Base-by-base conservation (phyloP, 2,888 invertebrate genomes). In the Drosophila paucipuncta region DNA sequence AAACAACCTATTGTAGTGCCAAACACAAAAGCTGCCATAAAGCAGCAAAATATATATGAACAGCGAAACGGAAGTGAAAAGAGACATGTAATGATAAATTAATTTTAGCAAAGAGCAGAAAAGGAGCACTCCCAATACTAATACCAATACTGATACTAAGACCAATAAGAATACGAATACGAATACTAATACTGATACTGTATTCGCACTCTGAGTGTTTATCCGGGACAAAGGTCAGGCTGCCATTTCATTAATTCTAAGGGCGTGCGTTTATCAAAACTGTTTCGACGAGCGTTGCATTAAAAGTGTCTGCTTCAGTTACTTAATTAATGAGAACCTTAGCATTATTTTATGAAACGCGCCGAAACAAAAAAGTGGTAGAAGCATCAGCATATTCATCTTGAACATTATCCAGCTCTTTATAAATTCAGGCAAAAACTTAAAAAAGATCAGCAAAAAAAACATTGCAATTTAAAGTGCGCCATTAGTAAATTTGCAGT, bases 161-260 rank as follows among this genome's bases (percentile, higher is more conserved):
- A 50, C 49, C 2, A 47, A 47, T 22, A 47, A 7, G 4, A 33
- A 30, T 54, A 55, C 10, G 2, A 33, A 33, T 4, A 31, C 13
- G 33, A 9, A 22, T 16, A 43, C 35, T 0, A 4, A 35, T 16
- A 33, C 53, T 35, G 18, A 33, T 25, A n/a, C 28, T 28, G 31
- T 11, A 22, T 55, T 61, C 64, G 57, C 58, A 37, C 49, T 47
- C 37, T 31, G 25, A 11, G 37, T 33, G 25, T 22, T 16, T n/a
- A 64, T 39, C n/a, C 39, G 22, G 10, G n/a, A n/a, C 43, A 55
- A 61, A 75, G 66, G 68, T 72, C 59, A 62, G 3, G 31, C 55
- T 57, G 72, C 57, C 72, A 75, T 80, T 87, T 82, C 83, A 85
- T 85, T 90, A 85, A 85, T 88, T 85, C 70, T 30, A 52, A 69